Percentiles rank a stretch among this genome's conserved stretches.
These are phyloP conservation scores for Rotaria socialis DNA, from an alignment of 2,888 invertebrate species.

Conservation along the genomic window DNA sequence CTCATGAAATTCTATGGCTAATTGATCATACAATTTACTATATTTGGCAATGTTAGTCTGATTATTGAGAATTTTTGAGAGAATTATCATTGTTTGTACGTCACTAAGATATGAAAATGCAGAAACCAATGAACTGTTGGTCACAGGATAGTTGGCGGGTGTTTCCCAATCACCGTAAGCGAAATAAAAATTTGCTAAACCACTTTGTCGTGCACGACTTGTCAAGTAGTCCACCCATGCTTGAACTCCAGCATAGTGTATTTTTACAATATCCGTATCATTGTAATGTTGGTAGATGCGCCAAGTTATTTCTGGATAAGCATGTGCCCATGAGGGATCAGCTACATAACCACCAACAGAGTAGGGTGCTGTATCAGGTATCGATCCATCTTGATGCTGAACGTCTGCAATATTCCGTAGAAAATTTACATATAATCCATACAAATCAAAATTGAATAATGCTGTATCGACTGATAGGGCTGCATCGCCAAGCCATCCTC, in stretches of 20 bases:
- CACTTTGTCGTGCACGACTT: not conserved
- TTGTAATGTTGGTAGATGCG: constrained; percentile 27
- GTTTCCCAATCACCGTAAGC: constrained; percentile 35
- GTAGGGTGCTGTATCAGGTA: constrained; percentile 22
- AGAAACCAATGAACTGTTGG: constrained; percentile 8
- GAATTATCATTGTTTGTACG: constrained; percentile 19
- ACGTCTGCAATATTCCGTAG: constrained; percentile 5
- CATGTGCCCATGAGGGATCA: constrained; percentile 31
- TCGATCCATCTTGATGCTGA: constrained; percentile 3
- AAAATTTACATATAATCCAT: not conserved
- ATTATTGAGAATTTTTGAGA: constrained; percentile 1
- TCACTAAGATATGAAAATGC: constrained; percentile 35
- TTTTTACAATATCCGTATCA: not conserved
- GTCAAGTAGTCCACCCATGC: constrained; percentile 1
- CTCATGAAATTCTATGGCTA: constrained; percentile 5
- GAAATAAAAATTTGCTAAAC: constrained; percentile 13
- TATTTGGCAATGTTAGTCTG: constrained; percentile 1
- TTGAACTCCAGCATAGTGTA: not conserved
- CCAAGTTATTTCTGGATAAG: constrained; percentile 24
- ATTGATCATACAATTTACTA: constrained; percentile 11
- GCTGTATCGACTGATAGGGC: not conserved
- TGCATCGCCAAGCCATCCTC: constrained; percentile 26
- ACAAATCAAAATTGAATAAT: constrained; percentile 30
- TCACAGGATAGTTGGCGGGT: constrained; percentile 8
- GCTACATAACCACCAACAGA: constrained; percentile 18